Percentiles rank a stretch among this genome's conserved stretches.
These are phyloP conservation scores for Stenotaenia linearis DNA, from an alignment of 2,888 invertebrate genomes.

Conservation along the genomic window DNA sequence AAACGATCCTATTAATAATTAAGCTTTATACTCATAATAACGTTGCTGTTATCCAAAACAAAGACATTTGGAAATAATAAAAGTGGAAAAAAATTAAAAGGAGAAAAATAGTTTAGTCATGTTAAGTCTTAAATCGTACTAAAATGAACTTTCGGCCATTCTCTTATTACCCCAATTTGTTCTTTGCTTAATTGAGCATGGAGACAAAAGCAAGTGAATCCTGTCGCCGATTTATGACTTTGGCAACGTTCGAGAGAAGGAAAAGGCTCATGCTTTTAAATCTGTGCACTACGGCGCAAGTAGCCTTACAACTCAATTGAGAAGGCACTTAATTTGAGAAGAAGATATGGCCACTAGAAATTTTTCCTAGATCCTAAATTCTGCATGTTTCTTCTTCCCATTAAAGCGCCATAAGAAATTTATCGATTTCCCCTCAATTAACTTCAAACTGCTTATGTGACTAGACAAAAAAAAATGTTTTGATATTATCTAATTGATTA, in stretches of 20 bases:
- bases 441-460: not conserved
- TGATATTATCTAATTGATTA: no score
- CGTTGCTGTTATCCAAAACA: not conserved
- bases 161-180: conserved; percentile 24
- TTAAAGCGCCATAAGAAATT: not conserved
- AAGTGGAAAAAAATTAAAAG: not conserved
- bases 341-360: conserved; percentile 21
- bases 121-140: not conserved
- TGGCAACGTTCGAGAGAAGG: conserved; percentile 24
- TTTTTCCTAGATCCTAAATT: not conserved
- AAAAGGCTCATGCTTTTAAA: conserved; percentile 22
- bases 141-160: conserved; percentile 19
- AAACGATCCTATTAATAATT: no score
- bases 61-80: not conserved
- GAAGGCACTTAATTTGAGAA: conserved; percentile 21
- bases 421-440: not conserved
- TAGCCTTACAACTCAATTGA: conserved; percentile 24
- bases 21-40: no score
- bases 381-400: not conserved
- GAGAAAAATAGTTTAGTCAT: not conserved
- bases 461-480: no score
- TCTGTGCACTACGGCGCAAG: conserved; percentile 26
- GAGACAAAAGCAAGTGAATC: conserved; percentile 26
- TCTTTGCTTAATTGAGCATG: conserved; percentile 26
- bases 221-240: conserved; percentile 23